These are phyloP conservation scores for Campoplex nolae DNA, from an alignment of 2,888 invertebrate genomes.

Conservation along the genomic window DNA sequence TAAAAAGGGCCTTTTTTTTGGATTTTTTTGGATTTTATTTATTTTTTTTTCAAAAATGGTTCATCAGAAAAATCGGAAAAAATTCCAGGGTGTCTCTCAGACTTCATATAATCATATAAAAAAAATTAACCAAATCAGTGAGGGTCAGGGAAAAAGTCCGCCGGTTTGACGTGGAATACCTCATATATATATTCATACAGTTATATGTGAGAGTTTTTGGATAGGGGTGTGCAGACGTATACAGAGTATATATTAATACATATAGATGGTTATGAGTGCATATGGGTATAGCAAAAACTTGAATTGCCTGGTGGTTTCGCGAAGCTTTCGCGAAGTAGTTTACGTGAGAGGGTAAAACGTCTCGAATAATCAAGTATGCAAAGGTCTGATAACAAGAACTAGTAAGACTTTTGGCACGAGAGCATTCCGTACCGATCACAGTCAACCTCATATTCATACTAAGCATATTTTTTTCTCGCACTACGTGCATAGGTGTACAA, in stretches of 20 bases:
- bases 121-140: too few relatives aligned
- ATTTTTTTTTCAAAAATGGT: too few relatives aligned
- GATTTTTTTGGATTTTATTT: too few relatives aligned
- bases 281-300: slow-evolving; percentile 30
- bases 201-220: neutral
- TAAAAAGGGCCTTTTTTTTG: too few relatives aligned
- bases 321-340: slow-evolving; percentile 72
- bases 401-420: slow-evolving; percentile 67
- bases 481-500: neutral
- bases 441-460: slow-evolving; percentile 26
- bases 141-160: too few relatives aligned
- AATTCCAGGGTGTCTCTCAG: too few relatives aligned
- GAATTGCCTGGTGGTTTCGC: slow-evolving; percentile 57
- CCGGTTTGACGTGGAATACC: too few relatives aligned
- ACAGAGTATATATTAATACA: neutral
- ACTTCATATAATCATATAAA: too few relatives aligned
- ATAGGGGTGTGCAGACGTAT: neutral
- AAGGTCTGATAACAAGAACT: slow-evolving; percentile 78
- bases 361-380: slow-evolving; percentile 80
- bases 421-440: slow-evolving; percentile 55
- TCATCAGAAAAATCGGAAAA: too few relatives aligned
- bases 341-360: slow-evolving; percentile 73
- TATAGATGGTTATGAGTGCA: slow-evolving; percentile 12
- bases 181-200: slow-evolving; percentile 1
- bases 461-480: slow-evolving; percentile 2